Percentiles rank a stretch among this genome's conserved stretches.
These are phyloP conservation scores for Epistrophella euchroma DNA, from an alignment of 2,888 invertebrate genomes.

Conservation along the genomic window DNA sequence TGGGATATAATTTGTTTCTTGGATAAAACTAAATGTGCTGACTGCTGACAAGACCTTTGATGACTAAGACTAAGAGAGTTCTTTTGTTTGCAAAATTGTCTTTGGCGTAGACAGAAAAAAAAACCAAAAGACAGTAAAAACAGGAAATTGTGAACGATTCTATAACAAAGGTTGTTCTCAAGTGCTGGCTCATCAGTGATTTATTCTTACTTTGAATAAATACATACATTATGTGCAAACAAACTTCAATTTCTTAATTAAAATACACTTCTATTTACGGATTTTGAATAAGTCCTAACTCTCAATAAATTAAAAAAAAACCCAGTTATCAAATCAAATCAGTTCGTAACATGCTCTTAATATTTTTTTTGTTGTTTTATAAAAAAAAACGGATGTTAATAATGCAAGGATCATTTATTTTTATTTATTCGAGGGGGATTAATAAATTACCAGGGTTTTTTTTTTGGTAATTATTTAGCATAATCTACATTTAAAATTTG, in stretches of 20 bases:
- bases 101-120: no score
- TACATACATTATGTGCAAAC: no score
- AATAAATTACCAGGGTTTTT: background rate
- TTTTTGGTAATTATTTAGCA: slow-evolving; percentile 3
- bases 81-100: no score
- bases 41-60: background rate
- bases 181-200: no score
- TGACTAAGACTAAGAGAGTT: background rate
- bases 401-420: background rate
- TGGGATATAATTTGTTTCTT: background rate
- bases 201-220: no score
- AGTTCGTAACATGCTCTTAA: background rate
- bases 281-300: background rate
- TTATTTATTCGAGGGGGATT: slow-evolving; percentile 10
- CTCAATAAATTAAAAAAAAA: background rate
- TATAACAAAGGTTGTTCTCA: no score
- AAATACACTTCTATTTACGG: background rate
- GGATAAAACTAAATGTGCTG: background rate
- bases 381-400: background rate
- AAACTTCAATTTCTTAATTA: no score
- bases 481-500: slow-evolving; percentile 11
- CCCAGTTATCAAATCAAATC: background rate
- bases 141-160: no score
- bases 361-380: background rate
- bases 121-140: no score